Percentiles rank a stretch among this genome's conserved stretches.
phyloP scores from a whole-genome alignment of 2,797 vertebrate genomes.

The Cossypha heuglini region DNA sequence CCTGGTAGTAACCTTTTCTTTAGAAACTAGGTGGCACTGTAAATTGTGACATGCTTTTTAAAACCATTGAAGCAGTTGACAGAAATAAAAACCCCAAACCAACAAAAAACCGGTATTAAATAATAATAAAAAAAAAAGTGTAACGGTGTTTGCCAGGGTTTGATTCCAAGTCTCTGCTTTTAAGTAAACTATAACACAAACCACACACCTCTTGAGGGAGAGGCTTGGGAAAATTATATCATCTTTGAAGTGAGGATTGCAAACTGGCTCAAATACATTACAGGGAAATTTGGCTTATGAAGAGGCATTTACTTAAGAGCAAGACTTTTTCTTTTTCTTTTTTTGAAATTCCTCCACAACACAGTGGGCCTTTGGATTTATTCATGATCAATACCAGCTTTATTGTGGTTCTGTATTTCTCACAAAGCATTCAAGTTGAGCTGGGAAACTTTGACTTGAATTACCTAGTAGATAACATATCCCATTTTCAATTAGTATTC shows the following conservation, averaged over 20 bases:
- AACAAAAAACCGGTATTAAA: not conserved
- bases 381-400: not conserved
- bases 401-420: not conserved
- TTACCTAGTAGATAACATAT: not conserved
- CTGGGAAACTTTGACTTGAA: not conserved
- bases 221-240: constrained; percentile 2
- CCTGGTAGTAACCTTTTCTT: not conserved
- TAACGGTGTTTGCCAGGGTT: not conserved
- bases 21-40: constrained; percentile 18
- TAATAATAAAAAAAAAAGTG: not conserved
- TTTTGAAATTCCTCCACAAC: not conserved
- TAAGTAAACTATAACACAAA: constrained; percentile 30
- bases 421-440: not conserved
- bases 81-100: not conserved
- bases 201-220: constrained; percentile 28
- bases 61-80: not conserved
- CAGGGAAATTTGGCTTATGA: not conserved
- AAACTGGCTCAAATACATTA: not conserved
- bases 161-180: not conserved
- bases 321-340: not conserved
- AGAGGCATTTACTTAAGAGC: not conserved
- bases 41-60: not conserved
- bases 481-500: not conserved
- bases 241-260: not conserved
- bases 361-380: not conserved